Evolutionary conservation across 1,140 invertebrate species (phyloP), one percentile per base, ranked within the genome.

Genomic region (Choristoneura fumiferana): DNA sequence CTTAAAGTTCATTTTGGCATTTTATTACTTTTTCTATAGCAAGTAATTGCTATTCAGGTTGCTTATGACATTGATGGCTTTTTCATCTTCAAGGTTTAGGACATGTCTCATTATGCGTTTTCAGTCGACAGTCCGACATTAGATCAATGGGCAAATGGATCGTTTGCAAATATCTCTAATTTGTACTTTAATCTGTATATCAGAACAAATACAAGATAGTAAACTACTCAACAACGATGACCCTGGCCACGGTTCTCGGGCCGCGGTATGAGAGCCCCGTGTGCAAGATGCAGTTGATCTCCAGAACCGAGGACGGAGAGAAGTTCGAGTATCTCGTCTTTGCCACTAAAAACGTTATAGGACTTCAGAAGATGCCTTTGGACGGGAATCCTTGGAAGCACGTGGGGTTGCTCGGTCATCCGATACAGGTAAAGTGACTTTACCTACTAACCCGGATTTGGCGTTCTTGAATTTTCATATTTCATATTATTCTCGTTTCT

Each of bases 371-470:
- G 58, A 74, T 94, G 65, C 93, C 94, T 3, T 72, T 93, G 0
- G 92, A 94, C 81, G 95, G 94, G 3, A 95, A 95, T 81, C 94
- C 94, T 14, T 94, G 92, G 78, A 94, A 93, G 71, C 91, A 92
- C 62, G 90, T 92, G 54, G 93, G 91, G 2, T 81, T 93, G 14
- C 87, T 93, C 15, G 93, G 91, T 18, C 94, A 95, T 86, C 93
- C 94, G 1, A 70, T 78, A 38, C 79, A 91, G 75, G 92, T 92
- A 29, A 6, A 29, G 13, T 55, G 18, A 17, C 13, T 15, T 57
- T 54, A 57, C 9, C n/a, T n/a, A n/a, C n/a, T n/a, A n/a, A n/a
- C n/a, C 22, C 49, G n/a, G 4, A 33, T 40, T 13, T 4, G 4
- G 35, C 4, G 13, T 1, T 36, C 22, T 3, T n/a, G 12, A 52